Base-by-base conservation (phyloP, 1,140 invertebrate genomes). In the Caenorhabditis remanei region DNA sequence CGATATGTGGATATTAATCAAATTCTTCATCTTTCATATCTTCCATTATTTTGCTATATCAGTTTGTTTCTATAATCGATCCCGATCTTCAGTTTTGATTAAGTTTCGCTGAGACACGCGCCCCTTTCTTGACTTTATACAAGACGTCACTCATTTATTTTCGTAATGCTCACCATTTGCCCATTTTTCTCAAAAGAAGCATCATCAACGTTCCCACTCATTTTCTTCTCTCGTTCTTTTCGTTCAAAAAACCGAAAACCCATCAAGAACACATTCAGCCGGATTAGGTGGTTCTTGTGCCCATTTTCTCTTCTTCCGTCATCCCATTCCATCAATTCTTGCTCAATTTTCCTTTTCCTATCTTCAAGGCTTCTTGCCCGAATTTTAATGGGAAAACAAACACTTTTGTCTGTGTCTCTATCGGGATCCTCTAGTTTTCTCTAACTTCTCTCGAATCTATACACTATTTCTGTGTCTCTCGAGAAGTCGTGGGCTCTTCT, bases 351-450 rank as follows among this genome's bases (percentile, higher is more conserved):
- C 65, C n/a, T 21, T 19, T 53, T 53, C 50, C 53, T 24, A 46
- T 50, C 19, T 50, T 79, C 71, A 79, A 79, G 71, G 19, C 71
- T 79, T 79, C 71, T 48, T 63, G 21, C 65, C 46, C 71, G 46
- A 79, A 79, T 79, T 79, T 79, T 79, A 79, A 79, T 79, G 71
- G 71, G 71, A 50, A 79, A 79, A 50, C 71, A 79, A 79, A 79
- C 71, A 50, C 71, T 50, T 79, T 79, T 50, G 71, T 48, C 71
- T 79, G 9, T 50, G 46, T 79, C 46, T 50, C 71, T 24, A 14
- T 43, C 6, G 55, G 43, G 11, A 6, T 50, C 8, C 9, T 75
- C 67, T 6, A 32, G 8, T 8, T 75, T 14, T 79, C 46, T 79
- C n/a, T 46, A 14, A 7, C 40, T 16, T 48, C 43, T 63, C 24